These are phyloP conservation scores for Agriopis aurantiaria DNA, from an alignment of 2,888 invertebrate genomes.

Conservation along the genomic window DNA sequence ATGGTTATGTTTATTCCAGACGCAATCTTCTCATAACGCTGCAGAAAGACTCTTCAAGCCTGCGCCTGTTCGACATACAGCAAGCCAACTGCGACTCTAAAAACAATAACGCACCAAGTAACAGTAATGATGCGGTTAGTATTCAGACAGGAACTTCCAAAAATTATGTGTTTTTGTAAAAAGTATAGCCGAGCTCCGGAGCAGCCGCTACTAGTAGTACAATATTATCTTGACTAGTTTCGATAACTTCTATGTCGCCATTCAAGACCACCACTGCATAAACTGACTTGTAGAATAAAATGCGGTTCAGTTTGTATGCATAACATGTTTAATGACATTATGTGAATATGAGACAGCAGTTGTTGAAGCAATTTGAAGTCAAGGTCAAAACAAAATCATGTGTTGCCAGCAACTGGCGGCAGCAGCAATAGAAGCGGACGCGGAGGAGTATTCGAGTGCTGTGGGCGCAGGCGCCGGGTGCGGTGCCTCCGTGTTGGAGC, in stretches of 20 bases:
- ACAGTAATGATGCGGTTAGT: constrained; percentile 54
- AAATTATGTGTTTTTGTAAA: neutral
- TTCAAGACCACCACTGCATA: too few species aligned
- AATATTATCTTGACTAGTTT: too few species aligned
- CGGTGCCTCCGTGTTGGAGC: constrained; percentile 47
- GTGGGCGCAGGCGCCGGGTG: constrained; percentile 69
- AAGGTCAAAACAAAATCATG: too few species aligned
- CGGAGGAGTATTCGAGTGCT: constrained; percentile 59
- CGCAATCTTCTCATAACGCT: constrained; percentile 93
- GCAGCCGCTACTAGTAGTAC: too few species aligned
- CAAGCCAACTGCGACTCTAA: constrained; percentile 64
- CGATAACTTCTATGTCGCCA: too few species aligned
- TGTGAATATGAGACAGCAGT: neutral
- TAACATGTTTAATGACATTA: too few species aligned
- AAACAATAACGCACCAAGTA: constrained; percentile 37
- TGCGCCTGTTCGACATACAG: constrained; percentile 95
- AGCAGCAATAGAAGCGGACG: constrained; percentile 64
- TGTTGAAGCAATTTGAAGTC: neutral
- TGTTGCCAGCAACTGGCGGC: constrained; percentile 43
- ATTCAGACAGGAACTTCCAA: neutral
- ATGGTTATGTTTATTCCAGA: constrained; percentile 49
- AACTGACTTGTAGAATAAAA: too few species aligned
- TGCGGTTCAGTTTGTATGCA: neutral
- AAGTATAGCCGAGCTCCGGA: too few species aligned
- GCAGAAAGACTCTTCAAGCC: constrained; percentile 91